phyloP scores from a whole-genome alignment of 1,140 invertebrate species.

The Zaprionus vittiger region DNA sequence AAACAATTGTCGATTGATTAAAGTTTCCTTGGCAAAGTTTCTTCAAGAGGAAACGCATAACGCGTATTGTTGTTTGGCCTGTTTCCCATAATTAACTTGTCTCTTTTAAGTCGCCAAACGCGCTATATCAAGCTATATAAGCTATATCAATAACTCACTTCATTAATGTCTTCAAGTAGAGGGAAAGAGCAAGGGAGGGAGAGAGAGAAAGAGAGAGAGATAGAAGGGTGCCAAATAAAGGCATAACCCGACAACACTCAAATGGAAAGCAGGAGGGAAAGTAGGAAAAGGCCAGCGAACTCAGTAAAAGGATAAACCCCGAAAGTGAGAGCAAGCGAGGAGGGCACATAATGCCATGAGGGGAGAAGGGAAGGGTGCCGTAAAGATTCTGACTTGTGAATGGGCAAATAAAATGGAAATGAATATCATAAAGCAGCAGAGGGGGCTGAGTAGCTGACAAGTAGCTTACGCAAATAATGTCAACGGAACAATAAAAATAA shows the following conservation, averaged over 20 bases:
- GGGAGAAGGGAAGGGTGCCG: constrained; percentile 9
- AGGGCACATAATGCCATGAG: neutral
- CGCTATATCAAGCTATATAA: too few species aligned
- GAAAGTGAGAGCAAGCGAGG: neutral
- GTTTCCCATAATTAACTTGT: constrained; percentile 8
- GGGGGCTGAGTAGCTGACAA: constrained; percentile 59
- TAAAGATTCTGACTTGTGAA: constrained; percentile 72
- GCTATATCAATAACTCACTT: constrained; percentile 58
- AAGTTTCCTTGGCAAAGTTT: neutral
- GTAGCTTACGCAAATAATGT: constrained; percentile 83
- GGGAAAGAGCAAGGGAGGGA: neutral
- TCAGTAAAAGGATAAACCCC: constrained; percentile 9
- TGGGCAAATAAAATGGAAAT: constrained; percentile 81
- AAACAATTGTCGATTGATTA: constrained; percentile 1
- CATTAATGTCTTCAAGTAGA: constrained; percentile 47
- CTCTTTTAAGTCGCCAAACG: constrained; percentile 3
- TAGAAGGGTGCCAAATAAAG: constrained; percentile 71
- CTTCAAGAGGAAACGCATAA: too few species aligned
- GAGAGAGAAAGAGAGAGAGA: constrained; percentile 28
- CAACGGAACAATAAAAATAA: constrained; percentile 82
- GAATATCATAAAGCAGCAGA: constrained; percentile 71
- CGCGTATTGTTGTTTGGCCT: constrained; percentile 7
- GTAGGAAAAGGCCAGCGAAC: constrained; percentile 38
- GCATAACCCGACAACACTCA: constrained; percentile 62
- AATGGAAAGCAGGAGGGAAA: neutral